These are phyloP conservation scores for Oreochromis tanganicae DNA, from an alignment of 2,113 vertebrate species.

Conservation along the genomic window DNA sequence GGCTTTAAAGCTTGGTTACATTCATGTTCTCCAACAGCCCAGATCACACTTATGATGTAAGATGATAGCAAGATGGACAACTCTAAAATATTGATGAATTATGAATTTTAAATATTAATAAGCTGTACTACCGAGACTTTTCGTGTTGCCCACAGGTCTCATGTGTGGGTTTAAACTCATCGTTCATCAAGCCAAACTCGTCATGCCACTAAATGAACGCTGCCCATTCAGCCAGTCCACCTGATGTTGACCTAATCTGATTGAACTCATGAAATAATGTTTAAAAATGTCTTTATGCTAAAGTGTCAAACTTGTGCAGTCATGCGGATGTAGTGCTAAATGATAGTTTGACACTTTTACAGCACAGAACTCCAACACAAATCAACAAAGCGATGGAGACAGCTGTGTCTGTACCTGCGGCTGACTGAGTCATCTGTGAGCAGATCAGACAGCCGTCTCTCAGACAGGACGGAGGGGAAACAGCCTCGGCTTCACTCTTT, in stretches of 20 bases:
- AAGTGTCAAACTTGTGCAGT: background rate
- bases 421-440: slow-evolving; percentile 22
- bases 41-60: background rate
- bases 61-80: background rate
- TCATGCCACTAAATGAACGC: background rate
- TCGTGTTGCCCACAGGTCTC: background rate
- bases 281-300: background rate
- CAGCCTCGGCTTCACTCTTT: slow-evolving; percentile 9
- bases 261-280: background rate
- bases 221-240: background rate
- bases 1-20: background rate
- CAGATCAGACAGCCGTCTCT: slow-evolving; percentile 15
- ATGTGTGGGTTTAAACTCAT: background rate
- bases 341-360: background rate
- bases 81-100: background rate
- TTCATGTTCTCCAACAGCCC: background rate
- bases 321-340: background rate
- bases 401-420: background rate
- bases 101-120: background rate
- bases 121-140: background rate
- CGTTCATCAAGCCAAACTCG: background rate
- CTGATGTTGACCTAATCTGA: background rate
- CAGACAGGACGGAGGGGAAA: background rate
- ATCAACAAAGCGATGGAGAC: background rate
- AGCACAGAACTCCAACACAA: background rate